These are phyloP conservation scores for Acrocera orbiculus DNA, from an alignment of 2,888 invertebrate species.

Conservation along the genomic window DNA sequence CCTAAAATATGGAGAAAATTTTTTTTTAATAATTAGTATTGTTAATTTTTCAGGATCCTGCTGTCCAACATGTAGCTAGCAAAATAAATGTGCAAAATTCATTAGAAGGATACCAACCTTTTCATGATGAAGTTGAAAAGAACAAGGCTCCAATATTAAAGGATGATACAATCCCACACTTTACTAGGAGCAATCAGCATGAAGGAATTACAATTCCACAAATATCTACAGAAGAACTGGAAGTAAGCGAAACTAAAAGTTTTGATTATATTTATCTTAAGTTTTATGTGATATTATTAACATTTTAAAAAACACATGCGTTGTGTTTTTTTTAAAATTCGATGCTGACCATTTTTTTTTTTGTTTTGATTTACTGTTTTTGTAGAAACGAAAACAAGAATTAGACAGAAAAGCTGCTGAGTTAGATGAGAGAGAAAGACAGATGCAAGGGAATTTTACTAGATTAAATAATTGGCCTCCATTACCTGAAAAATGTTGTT, in stretches of 20 bases:
- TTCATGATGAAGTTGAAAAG: conserved; percentile 50
- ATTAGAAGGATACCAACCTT: conserved; percentile 91
- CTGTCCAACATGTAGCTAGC: conserved; percentile 78
- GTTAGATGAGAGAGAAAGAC: conserved; percentile 72
- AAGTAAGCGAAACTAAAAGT: conserved; percentile 34
- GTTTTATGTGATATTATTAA: neutral
- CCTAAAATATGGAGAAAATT: neutral
- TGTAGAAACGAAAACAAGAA: conserved; percentile 53
- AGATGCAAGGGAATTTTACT: conserved; percentile 46
- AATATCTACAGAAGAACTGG: conserved; percentile 53
- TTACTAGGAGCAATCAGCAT: conserved; percentile 31
- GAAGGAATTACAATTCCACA: conserved; percentile 20
- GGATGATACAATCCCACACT: conserved; percentile 21
- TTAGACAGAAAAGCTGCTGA: conserved; percentile 83
- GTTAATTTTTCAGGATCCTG: conserved; percentile 60
- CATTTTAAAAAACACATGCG: neutral
- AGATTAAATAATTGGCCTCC: conserved; percentile 97
- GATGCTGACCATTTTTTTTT: neutral
- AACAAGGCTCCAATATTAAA: conserved; percentile 38
- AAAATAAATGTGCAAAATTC: conserved; percentile 46
- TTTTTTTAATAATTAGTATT: neutral
- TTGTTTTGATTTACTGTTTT: neutral
- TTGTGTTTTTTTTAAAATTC: neutral
- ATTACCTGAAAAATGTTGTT: conserved; percentile 75
- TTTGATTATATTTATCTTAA: conserved; percentile 9